A percentile compares a stretch with the other conserved stretches of the same genome.
These are phyloP conservation scores for Epinotia demarniana DNA, from an alignment of 2,888 invertebrate genomes.

Conservation along the genomic window DNA sequence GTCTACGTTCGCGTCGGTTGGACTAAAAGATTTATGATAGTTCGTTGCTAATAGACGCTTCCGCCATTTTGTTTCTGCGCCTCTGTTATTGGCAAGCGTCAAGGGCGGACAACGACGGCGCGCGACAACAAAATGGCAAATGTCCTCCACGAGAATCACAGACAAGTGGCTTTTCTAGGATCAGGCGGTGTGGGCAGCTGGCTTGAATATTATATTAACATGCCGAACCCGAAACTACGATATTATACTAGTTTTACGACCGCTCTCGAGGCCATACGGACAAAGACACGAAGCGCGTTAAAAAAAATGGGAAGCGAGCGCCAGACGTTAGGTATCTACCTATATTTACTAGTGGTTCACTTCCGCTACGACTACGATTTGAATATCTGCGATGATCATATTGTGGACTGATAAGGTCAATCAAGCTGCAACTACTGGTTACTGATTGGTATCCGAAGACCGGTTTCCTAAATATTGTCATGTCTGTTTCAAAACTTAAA, in stretches of 20 bases:
- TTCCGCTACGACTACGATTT: constrained; percentile 14
- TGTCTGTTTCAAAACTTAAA: no score
- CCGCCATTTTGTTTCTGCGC: neutral
- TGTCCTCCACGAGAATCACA: neutral
- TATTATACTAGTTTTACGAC: constrained; percentile 68
- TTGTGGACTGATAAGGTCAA: neutral
- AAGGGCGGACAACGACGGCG: constrained; percentile 71
- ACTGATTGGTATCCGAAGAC: no score
- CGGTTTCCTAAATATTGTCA: no score
- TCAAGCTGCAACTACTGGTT: no score
- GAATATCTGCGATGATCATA: neutral
- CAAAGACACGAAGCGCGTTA: constrained; percentile 51
- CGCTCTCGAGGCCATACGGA: constrained; percentile 67
- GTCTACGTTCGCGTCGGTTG: constrained; percentile 41
- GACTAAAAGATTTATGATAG: neutral
- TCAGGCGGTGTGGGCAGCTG: constrained; percentile 58
- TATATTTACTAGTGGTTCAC: constrained; percentile 28
- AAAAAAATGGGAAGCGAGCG: constrained; percentile 36
- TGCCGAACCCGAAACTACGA: constrained; percentile 65
- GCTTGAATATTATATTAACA: constrained; percentile 75
- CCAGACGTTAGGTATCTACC: neutral
- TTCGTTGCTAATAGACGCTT: neutral
- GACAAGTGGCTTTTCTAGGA: neutral
- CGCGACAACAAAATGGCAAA: neutral
- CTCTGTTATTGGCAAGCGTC: constrained; percentile 53